Percentiles rank a stretch among this genome's conserved stretches.
These are phyloP conservation scores for Tinamus guttatus DNA, from an alignment of 2,113 vertebrate genomes.

Conservation along the genomic window DNA sequence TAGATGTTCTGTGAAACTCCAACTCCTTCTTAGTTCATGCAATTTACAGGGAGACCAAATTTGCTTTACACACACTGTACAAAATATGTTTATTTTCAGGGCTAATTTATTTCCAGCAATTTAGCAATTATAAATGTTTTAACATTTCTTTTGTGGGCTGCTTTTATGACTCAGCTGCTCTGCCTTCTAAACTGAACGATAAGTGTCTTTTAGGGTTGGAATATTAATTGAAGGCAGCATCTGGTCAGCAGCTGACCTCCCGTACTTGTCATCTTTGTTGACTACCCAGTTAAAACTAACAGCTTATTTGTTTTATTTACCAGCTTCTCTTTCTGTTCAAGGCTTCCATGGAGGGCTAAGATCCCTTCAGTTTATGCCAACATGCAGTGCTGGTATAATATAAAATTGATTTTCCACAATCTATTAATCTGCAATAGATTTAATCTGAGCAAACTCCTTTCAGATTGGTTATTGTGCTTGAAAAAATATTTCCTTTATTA, in stretches of 20 bases:
- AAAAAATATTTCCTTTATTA: conserved; percentile 27
- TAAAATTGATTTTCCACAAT: conserved; percentile 74
- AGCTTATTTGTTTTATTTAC: conserved; percentile 66
- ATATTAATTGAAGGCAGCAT: conserved; percentile 88
- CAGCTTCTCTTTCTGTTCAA: conserved; percentile 40
- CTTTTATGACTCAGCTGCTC: conserved; percentile 83
- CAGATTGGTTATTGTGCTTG: conserved; percentile 22
- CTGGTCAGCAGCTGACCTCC: conserved; percentile 85
- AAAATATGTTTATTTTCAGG: conserved; percentile 79
- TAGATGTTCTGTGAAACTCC: conserved; percentile 62
- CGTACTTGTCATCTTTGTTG: conserved; percentile 74
- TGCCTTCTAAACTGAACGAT: conserved; percentile 74
- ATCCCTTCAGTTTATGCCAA: conserved; percentile 63
- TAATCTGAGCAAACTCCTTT: conserved; percentile 70
- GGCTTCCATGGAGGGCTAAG: conserved; percentile 10
- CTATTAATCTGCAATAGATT: conserved; percentile 76
- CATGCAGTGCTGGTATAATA: conserved; percentile 57
- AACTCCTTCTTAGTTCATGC: conserved; percentile 53
- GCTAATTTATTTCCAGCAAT: conserved; percentile 79
- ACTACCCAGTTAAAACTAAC: conserved; percentile 62
- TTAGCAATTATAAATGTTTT: conserved; percentile 75
- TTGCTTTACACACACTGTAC: conserved; percentile 72
- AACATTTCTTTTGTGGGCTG: conserved; percentile 71
- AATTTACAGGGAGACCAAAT: conserved; percentile 73
- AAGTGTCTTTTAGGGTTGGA: conserved; percentile 81